Base-by-base conservation (phyloP, 2,888 invertebrate species). In the Campaea margaritaria region DNA sequence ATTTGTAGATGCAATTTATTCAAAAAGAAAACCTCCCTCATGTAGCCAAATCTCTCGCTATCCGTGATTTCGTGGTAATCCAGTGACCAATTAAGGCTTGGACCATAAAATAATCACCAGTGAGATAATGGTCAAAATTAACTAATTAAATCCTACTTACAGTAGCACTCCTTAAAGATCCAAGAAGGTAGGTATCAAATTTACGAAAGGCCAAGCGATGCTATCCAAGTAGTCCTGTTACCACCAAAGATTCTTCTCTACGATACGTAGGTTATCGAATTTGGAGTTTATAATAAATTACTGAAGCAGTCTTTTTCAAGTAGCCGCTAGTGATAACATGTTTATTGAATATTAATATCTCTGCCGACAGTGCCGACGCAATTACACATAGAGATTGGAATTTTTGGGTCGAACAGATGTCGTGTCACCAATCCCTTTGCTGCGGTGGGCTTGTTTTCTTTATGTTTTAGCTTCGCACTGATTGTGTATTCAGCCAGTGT, bases 301-400 rank as follows among this genome's bases (percentile, higher is more conserved):
- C 65, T 62, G 64, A 70, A 69, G 66, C 74, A 69, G 60, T 76
- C 84, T 81, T 84, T 82, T 85, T 83, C 68, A 82, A 78, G 77
- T 82, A 70, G 76, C 88, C 89, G 87, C 79, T 78, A 16, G 62
- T 64, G 85, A 85, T 87, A 86, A 79, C 61, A 66, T 83, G 82
- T 83, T 89, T 89, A 89, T 89, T 90, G 89, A 89, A 89, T 87
- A 85, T 88, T 87, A 86, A 87, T 76, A 76, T 73, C 81, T 77
- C 75, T 16, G 34, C 36, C 73, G 78, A 21, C 21, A n/a, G n/a
- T n/a, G 31, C 31, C 27, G 27, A 83, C 86, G 85, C 89, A 86
- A 86, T 87, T 82, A 82, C 76, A 78, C 43, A 82, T 74, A 72
- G 68, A 75, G 78, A 79, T 76, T 81, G n/a, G 76, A 65, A 51